A percentile compares a stretch with the other conserved stretches of the same genome.
Conservation (phyloP, 2,888 invertebrate species). For the Griposia aprilina region DNA sequence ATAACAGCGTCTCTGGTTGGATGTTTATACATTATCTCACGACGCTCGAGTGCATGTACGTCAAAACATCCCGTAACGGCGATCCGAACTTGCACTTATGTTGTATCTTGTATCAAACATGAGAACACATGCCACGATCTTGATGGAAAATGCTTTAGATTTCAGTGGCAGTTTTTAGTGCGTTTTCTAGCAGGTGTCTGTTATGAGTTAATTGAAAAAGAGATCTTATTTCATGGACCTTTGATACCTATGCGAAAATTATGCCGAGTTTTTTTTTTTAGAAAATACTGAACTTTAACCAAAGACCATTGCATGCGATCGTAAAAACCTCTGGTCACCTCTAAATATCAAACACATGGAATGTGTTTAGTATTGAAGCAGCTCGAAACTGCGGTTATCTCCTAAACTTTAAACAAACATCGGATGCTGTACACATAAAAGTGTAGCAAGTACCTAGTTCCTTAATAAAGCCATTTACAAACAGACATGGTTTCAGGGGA, state of each 20-base stretch:
- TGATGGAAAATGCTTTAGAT: background rate
- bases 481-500: conserved; percentile 26
- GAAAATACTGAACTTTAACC: background rate
- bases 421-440: conserved; percentile 54
- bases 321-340: conserved; percentile 22
- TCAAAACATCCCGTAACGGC: conserved; percentile 71
- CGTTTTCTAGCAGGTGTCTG: background rate
- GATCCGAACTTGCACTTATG: conserved; percentile 30
- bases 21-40: conserved; percentile 73
- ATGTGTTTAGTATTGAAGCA: conserved; percentile 32
- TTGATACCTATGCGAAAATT: background rate
- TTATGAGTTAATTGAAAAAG: background rate
- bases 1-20: conserved; percentile 57
- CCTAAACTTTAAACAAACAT: conserved; percentile 61
- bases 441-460: conserved; percentile 40
- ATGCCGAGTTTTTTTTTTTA: background rate
- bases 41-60: conserved; percentile 56
- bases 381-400: conserved; percentile 44
- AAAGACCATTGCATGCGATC: background rate
- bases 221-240: background rate
- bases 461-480: conserved; percentile 47
- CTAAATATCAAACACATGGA: conserved; percentile 25
- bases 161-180: background rate
- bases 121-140: conserved; percentile 17
- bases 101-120: conserved; percentile 36